Evolutionary conservation across 2,113 vertebrate species (phyloP).

Genomic region (Grallaria varia): DNA sequence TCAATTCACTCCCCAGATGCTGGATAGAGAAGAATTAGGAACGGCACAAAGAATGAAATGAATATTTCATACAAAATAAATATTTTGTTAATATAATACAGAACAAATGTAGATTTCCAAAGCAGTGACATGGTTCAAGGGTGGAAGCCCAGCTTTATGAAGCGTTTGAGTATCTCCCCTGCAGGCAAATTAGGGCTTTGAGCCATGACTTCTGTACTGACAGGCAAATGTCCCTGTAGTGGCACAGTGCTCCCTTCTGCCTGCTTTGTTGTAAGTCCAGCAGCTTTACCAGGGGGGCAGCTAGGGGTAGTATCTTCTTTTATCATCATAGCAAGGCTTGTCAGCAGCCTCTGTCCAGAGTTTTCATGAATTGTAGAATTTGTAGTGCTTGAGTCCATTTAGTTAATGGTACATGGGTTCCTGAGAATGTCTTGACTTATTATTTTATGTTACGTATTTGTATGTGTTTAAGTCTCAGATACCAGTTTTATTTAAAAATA

Average conservation of each 20-base stretch:
- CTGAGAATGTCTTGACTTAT: not conserved
- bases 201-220: not conserved
- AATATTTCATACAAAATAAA: not conserved
- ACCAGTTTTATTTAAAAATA: not conserved
- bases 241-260: not conserved
- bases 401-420: not conserved
- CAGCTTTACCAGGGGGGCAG: not conserved
- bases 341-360: not conserved
- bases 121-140: not conserved
- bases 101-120: not conserved
- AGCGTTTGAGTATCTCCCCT: not conserved
- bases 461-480: not conserved
- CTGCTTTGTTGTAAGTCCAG: not conserved
- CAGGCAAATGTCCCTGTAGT: not conserved
- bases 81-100: not conserved
- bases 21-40: not conserved
- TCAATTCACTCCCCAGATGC: not conserved
- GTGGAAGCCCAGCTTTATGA: not conserved
- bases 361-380: not conserved
- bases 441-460: not conserved
- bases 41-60: not conserved
- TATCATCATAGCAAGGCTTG: not conserved
- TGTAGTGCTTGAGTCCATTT: not conserved
- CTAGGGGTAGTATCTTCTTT: not conserved
- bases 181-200: not conserved